Evolutionary conservation across 2,888 invertebrate species (phyloP).

Genomic region (Acanthoscelides obtectus): DNA sequence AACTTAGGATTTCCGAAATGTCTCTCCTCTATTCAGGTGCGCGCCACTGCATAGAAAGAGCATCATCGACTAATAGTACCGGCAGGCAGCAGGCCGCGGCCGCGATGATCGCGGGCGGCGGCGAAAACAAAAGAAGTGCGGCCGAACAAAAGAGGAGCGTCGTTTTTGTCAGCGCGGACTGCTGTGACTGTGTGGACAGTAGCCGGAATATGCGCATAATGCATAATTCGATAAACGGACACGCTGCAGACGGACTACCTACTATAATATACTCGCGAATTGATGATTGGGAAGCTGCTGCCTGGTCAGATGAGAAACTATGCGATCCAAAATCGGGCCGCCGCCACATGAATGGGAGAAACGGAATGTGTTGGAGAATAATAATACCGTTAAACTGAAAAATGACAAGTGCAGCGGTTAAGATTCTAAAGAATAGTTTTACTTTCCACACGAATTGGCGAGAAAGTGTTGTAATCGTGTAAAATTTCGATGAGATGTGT

Average conservation of each 20-base stretch:
- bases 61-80: neutral
- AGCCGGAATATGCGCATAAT: constrained; percentile 41
- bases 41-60: neutral
- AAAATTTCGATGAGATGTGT: no score
- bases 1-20: no score
- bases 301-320: neutral
- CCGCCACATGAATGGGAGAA: neutral
- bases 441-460: no score
- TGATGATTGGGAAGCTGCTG: neutral
- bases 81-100: neutral
- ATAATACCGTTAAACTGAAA: no score
- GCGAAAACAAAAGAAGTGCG: constrained; percentile 42
- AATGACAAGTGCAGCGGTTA: no score
- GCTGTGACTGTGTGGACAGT: constrained; percentile 31
- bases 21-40: no score
- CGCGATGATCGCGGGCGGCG: constrained; percentile 21
- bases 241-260: neutral
- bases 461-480: no score
- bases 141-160: constrained; percentile 37
- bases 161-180: constrained; percentile 41
- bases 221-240: constrained; percentile 17
- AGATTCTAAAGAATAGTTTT: no score
- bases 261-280: neutral
- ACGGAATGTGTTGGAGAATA: no score
- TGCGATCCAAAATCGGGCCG: neutral